A percentile compares a stretch with the other conserved stretches of the same genome.
phyloP scores from a whole-genome alignment of 92 coral and sea anemone species.

The Porites cylindrica region DNA sequence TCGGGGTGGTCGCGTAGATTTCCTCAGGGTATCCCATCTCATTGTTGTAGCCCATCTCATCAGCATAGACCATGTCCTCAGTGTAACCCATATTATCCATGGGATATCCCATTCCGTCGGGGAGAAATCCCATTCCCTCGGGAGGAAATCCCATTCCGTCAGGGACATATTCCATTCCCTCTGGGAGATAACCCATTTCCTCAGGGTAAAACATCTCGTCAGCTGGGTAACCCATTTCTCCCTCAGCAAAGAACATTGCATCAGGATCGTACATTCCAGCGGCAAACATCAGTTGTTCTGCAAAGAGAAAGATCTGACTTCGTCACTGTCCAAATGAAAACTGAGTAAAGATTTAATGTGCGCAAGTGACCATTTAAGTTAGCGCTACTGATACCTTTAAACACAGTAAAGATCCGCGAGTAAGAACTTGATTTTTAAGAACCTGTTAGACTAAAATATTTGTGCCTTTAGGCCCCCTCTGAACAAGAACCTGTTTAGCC shows the following conservation, averaged over 20 bases:
- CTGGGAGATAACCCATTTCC: not conserved
- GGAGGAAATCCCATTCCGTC: not conserved
- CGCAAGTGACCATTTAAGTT: too few relatives aligned
- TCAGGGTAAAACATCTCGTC: slow-evolving; percentile 10
- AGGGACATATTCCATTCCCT: not conserved
- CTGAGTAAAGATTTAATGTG: too few relatives aligned
- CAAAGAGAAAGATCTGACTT: not conserved
- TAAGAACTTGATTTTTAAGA: too few relatives aligned
- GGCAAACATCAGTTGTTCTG: slow-evolving; percentile 31
- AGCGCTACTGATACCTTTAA: too few relatives aligned
- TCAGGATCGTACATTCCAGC: slow-evolving; percentile 37
- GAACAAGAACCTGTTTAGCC: too few relatives aligned
- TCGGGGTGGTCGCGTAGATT: not conserved
- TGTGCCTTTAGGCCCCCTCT: too few relatives aligned
- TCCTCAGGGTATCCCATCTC: not conserved
- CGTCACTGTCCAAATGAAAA: too few relatives aligned
- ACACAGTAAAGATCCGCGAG: too few relatives aligned
- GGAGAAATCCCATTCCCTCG: not conserved
- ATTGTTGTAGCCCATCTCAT: not conserved
- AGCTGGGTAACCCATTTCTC: slow-evolving; percentile 8
- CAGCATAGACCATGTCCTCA: not conserved
- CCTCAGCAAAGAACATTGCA: slow-evolving; percentile 5
- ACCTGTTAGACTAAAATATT: too few relatives aligned
- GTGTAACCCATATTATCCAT: not conserved
- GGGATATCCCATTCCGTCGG: not conserved